phyloP scores from a whole-genome alignment of 2,113 vertebrate genomes.

The Micronycteris hirsuta region DNA sequence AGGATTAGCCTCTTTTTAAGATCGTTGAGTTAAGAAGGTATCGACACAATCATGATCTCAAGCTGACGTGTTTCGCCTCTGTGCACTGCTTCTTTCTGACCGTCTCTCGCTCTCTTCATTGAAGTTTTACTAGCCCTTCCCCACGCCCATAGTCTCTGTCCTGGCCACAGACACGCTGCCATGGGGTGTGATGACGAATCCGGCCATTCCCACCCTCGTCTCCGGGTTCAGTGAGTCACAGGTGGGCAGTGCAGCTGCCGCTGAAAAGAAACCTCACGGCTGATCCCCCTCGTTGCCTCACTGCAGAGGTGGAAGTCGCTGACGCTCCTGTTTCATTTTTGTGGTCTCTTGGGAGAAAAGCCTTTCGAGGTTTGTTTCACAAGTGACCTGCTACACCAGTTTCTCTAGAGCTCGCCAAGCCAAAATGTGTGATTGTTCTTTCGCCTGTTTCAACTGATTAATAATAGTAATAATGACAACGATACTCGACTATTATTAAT shows the following conservation, averaged over 20 bases:
- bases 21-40: background rate
- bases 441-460: background rate
- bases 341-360: background rate
- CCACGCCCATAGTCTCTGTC: background rate
- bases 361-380: slow-evolving; percentile 28
- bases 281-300: background rate
- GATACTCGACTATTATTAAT: background rate
- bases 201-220: background rate
- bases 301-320: slow-evolving; percentile 19
- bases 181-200: slow-evolving; percentile 19
- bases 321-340: slow-evolving; percentile 21
- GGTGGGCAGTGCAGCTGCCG: background rate
- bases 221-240: slow-evolving; percentile 51
- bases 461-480: background rate
- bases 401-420: background rate
- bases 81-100: background rate
- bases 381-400: slow-evolving; percentile 37
- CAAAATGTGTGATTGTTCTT: background rate
- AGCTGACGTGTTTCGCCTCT: background rate
- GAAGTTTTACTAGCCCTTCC: slow-evolving; percentile 34
- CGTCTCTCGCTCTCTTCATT: background rate
- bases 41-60: background rate
- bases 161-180: background rate
- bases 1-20: background rate
- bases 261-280: slow-evolving; percentile 16